phyloP scores from a whole-genome alignment of 2,888 invertebrate species.

The Mactromeris polynyma region DNA sequence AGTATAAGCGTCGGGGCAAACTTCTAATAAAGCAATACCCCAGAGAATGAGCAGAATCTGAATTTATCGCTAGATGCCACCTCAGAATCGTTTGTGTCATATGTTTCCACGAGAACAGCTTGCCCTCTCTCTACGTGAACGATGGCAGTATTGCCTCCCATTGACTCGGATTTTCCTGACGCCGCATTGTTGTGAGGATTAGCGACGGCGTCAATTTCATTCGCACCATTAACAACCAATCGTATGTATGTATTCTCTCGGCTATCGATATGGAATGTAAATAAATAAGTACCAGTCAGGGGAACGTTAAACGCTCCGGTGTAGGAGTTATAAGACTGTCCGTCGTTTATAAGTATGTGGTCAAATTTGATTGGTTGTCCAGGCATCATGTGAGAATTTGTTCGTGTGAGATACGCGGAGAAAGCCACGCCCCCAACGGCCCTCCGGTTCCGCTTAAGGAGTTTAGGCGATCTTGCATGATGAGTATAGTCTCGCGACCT shows the following conservation, averaged over 20 bases:
- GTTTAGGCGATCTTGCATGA: too few relatives aligned
- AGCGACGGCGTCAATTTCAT: conserved; percentile 34
- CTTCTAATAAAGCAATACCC: conserved; percentile 30
- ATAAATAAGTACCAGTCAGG: conserved; percentile 16
- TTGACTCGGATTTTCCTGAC: not conserved
- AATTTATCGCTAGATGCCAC: conserved; percentile 21
- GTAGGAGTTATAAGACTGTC: conserved; percentile 9
- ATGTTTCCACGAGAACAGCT: conserved; percentile 21
- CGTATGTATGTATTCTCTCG: conserved; percentile 20
- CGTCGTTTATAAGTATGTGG: conserved; percentile 35
- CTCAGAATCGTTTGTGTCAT: conserved; percentile 26
- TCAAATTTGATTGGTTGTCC: conserved; percentile 31
- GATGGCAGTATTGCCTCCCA: conserved; percentile 35
- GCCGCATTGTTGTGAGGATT: conserved; percentile 22
- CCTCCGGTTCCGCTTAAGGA: too few relatives aligned
- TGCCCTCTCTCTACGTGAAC: conserved; percentile 32
- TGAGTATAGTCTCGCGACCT: too few relatives aligned
- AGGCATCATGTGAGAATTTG: conserved; percentile 6
- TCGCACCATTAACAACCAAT: conserved; percentile 29
- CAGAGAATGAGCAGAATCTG: conserved; percentile 36
- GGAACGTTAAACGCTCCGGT: conserved; percentile 37
- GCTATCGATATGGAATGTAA: conserved; percentile 25
- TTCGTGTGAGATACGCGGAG: conserved; percentile 29
- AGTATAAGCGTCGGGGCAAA: too few relatives aligned
- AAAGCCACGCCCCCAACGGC: conserved; percentile 24